phyloP scores from a whole-genome alignment of 1,140 invertebrate genomes.

The Parasteatoda tepidariorum region DNA sequence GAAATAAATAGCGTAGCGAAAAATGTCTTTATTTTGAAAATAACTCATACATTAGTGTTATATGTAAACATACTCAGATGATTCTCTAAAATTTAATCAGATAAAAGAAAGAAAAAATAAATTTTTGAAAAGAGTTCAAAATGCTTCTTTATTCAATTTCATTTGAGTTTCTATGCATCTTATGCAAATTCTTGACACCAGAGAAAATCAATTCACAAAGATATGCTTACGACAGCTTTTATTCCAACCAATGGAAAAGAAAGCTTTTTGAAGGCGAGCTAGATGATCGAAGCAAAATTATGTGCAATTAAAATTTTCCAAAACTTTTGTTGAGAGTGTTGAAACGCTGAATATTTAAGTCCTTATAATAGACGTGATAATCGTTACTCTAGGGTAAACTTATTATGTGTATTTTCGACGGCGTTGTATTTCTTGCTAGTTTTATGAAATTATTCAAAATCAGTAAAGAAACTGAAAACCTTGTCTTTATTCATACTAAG shows the following conservation, averaged over 20 bases:
- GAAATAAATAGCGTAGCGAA: too few relatives aligned
- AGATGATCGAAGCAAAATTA: not conserved
- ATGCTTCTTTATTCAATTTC: not conserved
- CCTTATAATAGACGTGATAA: not conserved
- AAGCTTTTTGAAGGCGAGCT: not conserved
- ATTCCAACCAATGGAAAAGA: too few relatives aligned
- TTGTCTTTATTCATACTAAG: too few relatives aligned
- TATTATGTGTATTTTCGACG: not conserved
- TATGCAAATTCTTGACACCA: too few relatives aligned
- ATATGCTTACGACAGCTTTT: too few relatives aligned
- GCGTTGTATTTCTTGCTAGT: not conserved
- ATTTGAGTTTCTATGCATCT: not conserved
- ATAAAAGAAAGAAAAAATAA: too few relatives aligned
- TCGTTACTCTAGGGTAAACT: not conserved
- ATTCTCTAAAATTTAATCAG: too few relatives aligned
- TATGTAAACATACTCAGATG: too few relatives aligned
- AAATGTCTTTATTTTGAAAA: too few relatives aligned
- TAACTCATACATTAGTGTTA: too few relatives aligned
- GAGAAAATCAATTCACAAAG: too few relatives aligned
- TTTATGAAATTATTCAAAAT: not conserved
- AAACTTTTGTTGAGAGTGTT: slow-evolving; percentile 22
- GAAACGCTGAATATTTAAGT: slow-evolving; percentile 13
- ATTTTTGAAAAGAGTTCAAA: not conserved
- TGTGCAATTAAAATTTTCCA: not conserved
- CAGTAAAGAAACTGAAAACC: not conserved